Evolutionary conservation across 92 coral and sea anemone species (phyloP).

Genomic region (Parazoanthus swiftii): DNA sequence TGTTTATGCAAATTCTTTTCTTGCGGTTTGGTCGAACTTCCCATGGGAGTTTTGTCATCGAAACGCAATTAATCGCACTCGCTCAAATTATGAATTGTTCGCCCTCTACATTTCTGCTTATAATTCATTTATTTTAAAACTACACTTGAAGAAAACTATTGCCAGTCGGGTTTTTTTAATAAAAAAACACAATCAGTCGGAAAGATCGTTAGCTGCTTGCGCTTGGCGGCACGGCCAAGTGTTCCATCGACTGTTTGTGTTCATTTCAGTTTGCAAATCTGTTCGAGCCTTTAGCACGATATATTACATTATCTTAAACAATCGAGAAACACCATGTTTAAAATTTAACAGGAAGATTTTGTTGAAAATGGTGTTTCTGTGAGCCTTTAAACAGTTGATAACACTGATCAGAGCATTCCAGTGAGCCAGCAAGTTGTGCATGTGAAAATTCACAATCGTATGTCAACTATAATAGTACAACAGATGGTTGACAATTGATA

Average conservation of each 20-base stretch:
- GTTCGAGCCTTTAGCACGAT: no score
- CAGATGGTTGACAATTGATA: no score
- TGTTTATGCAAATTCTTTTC: neutral
- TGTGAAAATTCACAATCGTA: no score
- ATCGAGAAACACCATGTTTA: neutral
- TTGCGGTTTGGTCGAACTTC: neutral
- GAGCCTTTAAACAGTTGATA: constrained; percentile 7
- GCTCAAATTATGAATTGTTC: neutral
- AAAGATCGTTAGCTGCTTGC: neutral
- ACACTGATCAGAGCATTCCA: neutral
- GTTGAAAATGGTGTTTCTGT: constrained; percentile 3
- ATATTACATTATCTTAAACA: neutral
- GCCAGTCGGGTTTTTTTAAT: no score
- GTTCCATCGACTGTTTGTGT: neutral
- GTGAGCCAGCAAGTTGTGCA: no score
- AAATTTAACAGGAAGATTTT: neutral
- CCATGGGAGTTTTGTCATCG: neutral
- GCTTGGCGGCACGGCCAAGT: neutral
- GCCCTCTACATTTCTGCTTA: neutral
- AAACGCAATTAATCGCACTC: neutral
- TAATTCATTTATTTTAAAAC: no score
- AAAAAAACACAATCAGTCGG: no score
- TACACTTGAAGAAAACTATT: no score
- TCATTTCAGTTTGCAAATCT: neutral
- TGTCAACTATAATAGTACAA: no score